Base-by-base conservation (phyloP, 2,888 invertebrate species). In the Cryptus viduatorius region DNA sequence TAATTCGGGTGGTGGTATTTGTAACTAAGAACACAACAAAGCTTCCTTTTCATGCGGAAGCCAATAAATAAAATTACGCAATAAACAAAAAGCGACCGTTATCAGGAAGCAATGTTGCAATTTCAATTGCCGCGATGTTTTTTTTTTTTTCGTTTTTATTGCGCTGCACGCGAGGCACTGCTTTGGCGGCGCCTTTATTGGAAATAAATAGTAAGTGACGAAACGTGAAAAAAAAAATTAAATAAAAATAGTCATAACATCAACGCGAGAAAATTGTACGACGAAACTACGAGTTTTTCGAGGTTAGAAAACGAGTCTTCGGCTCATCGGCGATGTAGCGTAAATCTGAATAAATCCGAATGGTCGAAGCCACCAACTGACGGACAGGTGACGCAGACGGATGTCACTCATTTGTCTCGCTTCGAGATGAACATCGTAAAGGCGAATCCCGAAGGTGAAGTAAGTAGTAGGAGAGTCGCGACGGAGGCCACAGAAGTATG, bases 361-460 rank as follows among this genome's bases (percentile, higher is more conserved):
- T 90, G 90, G 92, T 91, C 91, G 90, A 92, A 91, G 90, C 90
- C 89, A 90, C 88, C 87, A 88, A 89, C 91, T 92, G 93, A 93
- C 92, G 92, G 93, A 93, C 93, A 93, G 92, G 92, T 93, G 93
- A 93, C 93, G 92, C 91, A 93, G 93, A 93, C 92, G 92, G 92
- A 93, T 93, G 92, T 92, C 91, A 92, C 92, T 93, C 93, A 92
- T 93, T 93, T 93, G 93, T 93, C 93, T 93, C 92, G 92, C 88
- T 93, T 93, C 93, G 92, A 91, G 92, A 91, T 89, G 90, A 91
- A 87, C 89, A 88, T 89, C 89, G 89, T 88, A 86, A 86, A 83
- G 88, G 64, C 75, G 85, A 86, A 80, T 80, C 73, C 59, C 72
- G 68, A 48, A 53, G 86, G 83, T 71, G 86, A 83, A 87, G 78